These are phyloP conservation scores for Metaphire vulgaris DNA, from an alignment of 1,140 invertebrate genomes.

Conservation along the genomic window DNA sequence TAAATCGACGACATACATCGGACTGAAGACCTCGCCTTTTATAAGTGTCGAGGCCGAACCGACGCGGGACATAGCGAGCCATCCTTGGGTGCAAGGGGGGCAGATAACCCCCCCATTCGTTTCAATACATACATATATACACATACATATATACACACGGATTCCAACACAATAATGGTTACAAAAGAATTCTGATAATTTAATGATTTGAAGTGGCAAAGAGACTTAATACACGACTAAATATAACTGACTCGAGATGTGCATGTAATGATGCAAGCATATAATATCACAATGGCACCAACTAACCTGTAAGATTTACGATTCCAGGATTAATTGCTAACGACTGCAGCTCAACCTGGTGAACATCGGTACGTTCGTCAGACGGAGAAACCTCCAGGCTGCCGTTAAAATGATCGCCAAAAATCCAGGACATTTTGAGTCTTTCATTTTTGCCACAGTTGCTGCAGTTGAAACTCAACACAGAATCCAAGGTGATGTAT, in stretches of 20 bases:
- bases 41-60: too few relatives aligned
- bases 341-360: not conserved
- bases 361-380: not conserved
- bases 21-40: too few relatives aligned
- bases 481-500: not conserved
- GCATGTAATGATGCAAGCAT: not conserved
- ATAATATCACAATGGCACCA: not conserved
- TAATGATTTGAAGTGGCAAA: too few relatives aligned
- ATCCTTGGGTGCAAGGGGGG: too few relatives aligned
- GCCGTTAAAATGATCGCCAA: not conserved
- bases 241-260: too few relatives aligned
- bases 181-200: too few relatives aligned
- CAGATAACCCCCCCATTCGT: too few relatives aligned
- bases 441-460: not conserved
- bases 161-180: not conserved
- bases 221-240: too few relatives aligned
- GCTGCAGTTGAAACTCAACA: not conserved
- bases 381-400: not conserved
- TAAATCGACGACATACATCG: too few relatives aligned
- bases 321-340: not conserved
- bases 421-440: not conserved
- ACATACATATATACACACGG: not conserved
- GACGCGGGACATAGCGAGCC: too few relatives aligned
- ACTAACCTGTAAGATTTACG: not conserved
- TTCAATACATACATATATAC: slow-evolving; percentile 1